Conservation (phyloP, 2,888 invertebrate species). For the Ichneumon xanthorius region DNA sequence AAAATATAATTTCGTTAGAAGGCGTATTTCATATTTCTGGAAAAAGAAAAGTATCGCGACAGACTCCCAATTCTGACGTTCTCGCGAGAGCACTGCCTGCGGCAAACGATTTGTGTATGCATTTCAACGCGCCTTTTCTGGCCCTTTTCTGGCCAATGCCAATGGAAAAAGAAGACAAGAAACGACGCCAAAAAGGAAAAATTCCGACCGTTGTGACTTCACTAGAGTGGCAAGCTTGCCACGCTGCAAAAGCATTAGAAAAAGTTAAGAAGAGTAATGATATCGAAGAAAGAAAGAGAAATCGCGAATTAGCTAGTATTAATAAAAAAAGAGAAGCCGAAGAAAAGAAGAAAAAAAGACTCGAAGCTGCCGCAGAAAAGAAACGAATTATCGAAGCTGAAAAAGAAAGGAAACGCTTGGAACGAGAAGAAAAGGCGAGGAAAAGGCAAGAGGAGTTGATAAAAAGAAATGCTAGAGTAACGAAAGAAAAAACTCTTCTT, state of each 20-base stretch:
- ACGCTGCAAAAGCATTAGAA: background rate
- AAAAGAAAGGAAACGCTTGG: slow-evolving; percentile 27
- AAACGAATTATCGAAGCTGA: slow-evolving; percentile 12
- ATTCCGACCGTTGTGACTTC: slow-evolving; percentile 27
- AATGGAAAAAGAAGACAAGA: slow-evolving; percentile 7
- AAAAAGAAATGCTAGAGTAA: background rate
- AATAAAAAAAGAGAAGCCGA: slow-evolving; percentile 20
- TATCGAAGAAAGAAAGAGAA: slow-evolving; percentile 24
- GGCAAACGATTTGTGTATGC: background rate
- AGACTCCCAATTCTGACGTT: background rate
- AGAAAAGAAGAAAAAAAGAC: slow-evolving; percentile 20
- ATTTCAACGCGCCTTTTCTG: slow-evolving; percentile 28
- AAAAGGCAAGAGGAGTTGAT: slow-evolving; percentile 2
- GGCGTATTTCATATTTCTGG: background rate
- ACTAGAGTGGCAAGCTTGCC: slow-evolving; percentile 10
- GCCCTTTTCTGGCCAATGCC: slow-evolving; percentile 24
- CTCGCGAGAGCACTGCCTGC: slow-evolving; percentile 2
- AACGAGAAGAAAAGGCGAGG: slow-evolving; percentile 8
- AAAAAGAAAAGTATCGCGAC: background rate
- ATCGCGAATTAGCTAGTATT: background rate
- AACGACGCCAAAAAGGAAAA: slow-evolving; percentile 22
- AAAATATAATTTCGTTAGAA: slow-evolving; percentile 6
- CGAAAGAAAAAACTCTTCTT: background rate
- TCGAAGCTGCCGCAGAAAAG: slow-evolving; percentile 29
- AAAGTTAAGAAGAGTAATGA: slow-evolving; percentile 12